Base-by-base conservation (phyloP, 2,797 vertebrate species). In the Perodicticus potto region DNA sequence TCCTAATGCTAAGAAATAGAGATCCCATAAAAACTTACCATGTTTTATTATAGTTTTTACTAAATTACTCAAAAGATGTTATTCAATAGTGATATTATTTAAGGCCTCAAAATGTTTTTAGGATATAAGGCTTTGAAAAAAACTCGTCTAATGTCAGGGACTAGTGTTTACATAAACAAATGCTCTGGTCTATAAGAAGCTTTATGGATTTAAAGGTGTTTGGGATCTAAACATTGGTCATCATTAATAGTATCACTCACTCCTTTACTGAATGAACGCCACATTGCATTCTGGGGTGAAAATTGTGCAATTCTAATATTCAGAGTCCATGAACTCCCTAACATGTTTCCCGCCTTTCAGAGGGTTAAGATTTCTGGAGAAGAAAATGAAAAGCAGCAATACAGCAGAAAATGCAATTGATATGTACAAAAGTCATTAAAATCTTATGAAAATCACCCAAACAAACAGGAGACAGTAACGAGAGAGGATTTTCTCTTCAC, bases 1-100 rank as follows among this genome's bases (percentile, higher is more conserved):
- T 81, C 74, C 72, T 92, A 96, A 89, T 83, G 89, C n/a, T 61
- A 85, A 83, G 86, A 89, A 77, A 81, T 37, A 91, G 86, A 95
- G 80, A 83, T 45, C 25, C 27, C 53, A 73, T 49, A 86, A 37
- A 86, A 93, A 73, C 34, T 86, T 77, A 70, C 32, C 70, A 78
- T 16, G 8, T 67, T 70, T 65, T 74, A 85, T 88, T 89, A 81
- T 5, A 81, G 61, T 74, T 59, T 92, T 95, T n/a, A 95, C 57
- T 45, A 88, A 65, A 85, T 81, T 74, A 92, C 61, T 76, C 37
- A 88, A 85, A 95, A 91, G 74, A 74, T 85, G 49, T 80, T 94
- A 67, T 55, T 91, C 61, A 91, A 80, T 20, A 95, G 7, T 43
- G 63, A 29, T 74, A 89, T 82, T 87, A 91, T n/a, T 92, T 89